Percentiles rank a stretch among this genome's conserved stretches.
Evolutionary conservation across 2,797 vertebrate genomes (phyloP).

Genomic region (Chiloscyllium punctatum): DNA sequence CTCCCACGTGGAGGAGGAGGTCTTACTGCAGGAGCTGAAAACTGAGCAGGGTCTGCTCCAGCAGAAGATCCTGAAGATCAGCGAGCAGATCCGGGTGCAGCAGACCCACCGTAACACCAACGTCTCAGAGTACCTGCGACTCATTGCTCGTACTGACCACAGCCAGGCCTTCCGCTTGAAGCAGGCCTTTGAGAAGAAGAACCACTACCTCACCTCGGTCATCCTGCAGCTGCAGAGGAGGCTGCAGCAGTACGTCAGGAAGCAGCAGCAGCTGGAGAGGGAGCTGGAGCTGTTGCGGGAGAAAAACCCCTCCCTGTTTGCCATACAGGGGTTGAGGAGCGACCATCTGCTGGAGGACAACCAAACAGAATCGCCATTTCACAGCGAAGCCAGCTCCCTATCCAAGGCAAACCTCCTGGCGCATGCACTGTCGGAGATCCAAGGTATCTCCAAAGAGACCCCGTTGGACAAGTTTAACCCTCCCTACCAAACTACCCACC

Average conservation of each 20-base stretch:
- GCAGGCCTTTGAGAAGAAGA: neutral
- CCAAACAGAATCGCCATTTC: neutral
- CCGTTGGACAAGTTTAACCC: too few relatives aligned
- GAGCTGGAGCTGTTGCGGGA: neutral
- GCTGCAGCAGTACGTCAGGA: neutral
- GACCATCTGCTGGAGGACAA: neutral
- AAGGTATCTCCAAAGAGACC: neutral
- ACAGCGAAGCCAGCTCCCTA: neutral
- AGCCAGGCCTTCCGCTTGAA: neutral
- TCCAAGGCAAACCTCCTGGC: rapidly evolving
- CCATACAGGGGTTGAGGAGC: neutral
- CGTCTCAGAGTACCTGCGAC: neutral
- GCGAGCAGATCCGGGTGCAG: neutral
- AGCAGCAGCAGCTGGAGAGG: neutral
- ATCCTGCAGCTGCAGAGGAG: neutral
- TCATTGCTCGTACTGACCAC: neutral
- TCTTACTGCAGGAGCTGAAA: neutral
- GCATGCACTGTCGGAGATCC: neutral
- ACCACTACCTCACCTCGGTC: neutral
- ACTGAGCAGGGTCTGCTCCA: neutral
- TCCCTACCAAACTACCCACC: too few relatives aligned
- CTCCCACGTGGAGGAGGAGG: neutral
- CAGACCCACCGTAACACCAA: neutral
- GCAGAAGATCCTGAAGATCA: neutral
- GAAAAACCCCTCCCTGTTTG: neutral